Conservation (phyloP, 2,888 invertebrate species). For the Lathronympha strigana region DNA sequence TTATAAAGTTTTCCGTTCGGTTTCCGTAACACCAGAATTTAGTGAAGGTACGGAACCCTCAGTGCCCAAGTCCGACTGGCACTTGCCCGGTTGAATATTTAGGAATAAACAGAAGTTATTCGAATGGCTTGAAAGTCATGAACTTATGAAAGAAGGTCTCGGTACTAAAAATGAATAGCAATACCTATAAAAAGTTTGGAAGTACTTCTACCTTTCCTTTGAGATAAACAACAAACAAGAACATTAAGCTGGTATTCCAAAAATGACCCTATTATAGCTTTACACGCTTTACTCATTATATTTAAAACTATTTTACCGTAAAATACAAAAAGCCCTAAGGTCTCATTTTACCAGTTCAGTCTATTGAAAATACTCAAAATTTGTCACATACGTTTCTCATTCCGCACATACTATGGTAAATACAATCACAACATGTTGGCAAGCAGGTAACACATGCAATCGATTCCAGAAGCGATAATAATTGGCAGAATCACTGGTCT, state of each 20-base stretch:
- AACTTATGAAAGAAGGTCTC: neutral
- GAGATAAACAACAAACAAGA: neutral
- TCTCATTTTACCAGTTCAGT: no score
- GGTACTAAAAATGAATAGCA: neutral
- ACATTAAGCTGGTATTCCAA: neutral
- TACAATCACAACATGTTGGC: conserved; percentile 10
- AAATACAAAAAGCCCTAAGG: no score
- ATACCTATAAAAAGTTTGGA: neutral
- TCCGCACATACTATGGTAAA: neutral
- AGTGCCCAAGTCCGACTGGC: no score
- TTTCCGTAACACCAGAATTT: neutral
- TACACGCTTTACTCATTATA: no score
- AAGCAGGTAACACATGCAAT: conserved; percentile 18
- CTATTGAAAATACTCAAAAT: no score
- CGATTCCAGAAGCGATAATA: conserved; percentile 51
- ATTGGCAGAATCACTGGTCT: conserved; percentile 56
- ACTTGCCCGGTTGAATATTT: no score
- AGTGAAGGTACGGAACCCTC: no score
- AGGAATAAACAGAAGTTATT: no score
- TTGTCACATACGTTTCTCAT: no score
- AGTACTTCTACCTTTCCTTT: neutral
- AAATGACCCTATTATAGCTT: no score
- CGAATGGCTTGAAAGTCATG: neutral
- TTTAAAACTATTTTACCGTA: no score
- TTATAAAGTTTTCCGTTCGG: no score